Conservation (phyloP, 1,140 invertebrate species). For the Aphelenchoides besseyi region DNA sequence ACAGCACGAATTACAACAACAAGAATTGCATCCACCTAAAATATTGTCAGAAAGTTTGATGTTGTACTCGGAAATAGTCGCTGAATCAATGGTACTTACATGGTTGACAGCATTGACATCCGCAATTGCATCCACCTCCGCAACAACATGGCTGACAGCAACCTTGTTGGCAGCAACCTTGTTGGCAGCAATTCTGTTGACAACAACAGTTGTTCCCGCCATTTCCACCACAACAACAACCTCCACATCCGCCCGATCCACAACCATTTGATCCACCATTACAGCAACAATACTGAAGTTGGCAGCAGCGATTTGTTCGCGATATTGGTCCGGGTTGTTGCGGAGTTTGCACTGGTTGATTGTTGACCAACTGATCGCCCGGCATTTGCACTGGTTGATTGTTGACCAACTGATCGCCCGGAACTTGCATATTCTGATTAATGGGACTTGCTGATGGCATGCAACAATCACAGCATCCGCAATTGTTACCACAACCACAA, state of each 20-base stretch:
- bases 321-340: not conserved
- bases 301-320: not conserved
- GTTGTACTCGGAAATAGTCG: too few relatives aligned
- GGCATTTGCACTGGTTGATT: too few relatives aligned
- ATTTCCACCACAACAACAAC: not conserved
- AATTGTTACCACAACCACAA: not conserved
- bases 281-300: not conserved
- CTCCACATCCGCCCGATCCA: not conserved
- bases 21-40: not conserved
- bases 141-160: not conserved
- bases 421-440: too few relatives aligned
- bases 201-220: not conserved
- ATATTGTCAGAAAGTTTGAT: too few relatives aligned
- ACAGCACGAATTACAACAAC: not conserved
- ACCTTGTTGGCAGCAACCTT: not conserved
- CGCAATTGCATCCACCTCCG: not conserved
- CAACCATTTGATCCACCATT: too few relatives aligned
- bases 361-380: too few relatives aligned
- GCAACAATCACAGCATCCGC: not conserved
- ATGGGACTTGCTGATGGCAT: not conserved
- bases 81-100: not conserved
- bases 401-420: too few relatives aligned
- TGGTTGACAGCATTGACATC: not conserved
- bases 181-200: not conserved
- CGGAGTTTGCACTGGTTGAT: not conserved